These are phyloP conservation scores for Acleris holmiana DNA, from an alignment of 2,888 invertebrate genomes.

Conservation along the genomic window DNA sequence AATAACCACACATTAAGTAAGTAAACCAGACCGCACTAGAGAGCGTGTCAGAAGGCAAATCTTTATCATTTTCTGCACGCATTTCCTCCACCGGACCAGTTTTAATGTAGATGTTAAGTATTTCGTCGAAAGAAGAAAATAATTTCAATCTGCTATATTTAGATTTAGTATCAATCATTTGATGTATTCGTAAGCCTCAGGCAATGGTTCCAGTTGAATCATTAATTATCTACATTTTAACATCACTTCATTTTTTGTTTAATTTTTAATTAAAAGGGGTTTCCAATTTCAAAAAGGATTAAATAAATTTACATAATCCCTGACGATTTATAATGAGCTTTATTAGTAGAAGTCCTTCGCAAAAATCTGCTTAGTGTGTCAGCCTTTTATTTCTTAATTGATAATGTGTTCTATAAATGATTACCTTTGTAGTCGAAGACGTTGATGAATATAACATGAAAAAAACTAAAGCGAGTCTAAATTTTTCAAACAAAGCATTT, in stretches of 20 bases:
- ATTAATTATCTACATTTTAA: constrained; percentile 22
- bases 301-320: background rate
- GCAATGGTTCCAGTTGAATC: constrained; percentile 2
- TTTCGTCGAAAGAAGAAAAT: constrained; percentile 5
- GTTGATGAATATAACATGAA: background rate
- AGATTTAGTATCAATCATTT: constrained; percentile 8
- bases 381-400: too few relatives aligned
- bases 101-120: constrained; percentile 19
- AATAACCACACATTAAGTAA: constrained; percentile 31
- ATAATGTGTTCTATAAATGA: too few relatives aligned
- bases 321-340: background rate
- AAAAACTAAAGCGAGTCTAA: constrained; percentile 6
- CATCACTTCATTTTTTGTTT: constrained; percentile 16
- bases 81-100: constrained; percentile 56
- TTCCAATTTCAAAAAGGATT: too few relatives aligned
- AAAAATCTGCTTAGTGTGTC: too few relatives aligned
- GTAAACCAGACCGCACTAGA: constrained; percentile 45
- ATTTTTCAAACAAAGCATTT: constrained; percentile 28
- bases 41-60: constrained; percentile 63
- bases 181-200: constrained; percentile 6
- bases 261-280: background rate
- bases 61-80: constrained; percentile 73
- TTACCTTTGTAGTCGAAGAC: too few relatives aligned
- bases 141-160: constrained; percentile 10
- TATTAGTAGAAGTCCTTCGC: background rate